Evolutionary conservation across 1,140 invertebrate species (phyloP).

Genomic region (Drosophila tsacasi): DNA sequence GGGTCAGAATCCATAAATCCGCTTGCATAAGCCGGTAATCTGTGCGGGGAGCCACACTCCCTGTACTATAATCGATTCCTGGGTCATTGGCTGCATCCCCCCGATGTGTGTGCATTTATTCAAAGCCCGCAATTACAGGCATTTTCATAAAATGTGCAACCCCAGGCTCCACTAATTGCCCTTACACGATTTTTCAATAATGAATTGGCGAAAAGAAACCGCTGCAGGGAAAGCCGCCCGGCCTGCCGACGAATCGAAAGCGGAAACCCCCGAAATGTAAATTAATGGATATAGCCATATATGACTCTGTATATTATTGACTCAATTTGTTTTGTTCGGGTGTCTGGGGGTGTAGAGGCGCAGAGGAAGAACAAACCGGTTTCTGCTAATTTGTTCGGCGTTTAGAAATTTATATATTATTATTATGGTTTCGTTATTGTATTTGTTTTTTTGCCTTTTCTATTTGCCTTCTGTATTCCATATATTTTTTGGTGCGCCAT

Average conservation of each 20-base stretch:
- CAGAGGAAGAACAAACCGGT: conserved; percentile 60
- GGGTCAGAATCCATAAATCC: conserved; percentile 42
- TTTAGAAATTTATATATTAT: conserved; percentile 48
- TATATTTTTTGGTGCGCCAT: conserved; percentile 66
- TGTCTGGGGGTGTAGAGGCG: conserved; percentile 2
- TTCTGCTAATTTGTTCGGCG: conserved; percentile 53
- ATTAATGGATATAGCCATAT: conserved; percentile 71
- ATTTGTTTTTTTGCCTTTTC: conserved; percentile 17
- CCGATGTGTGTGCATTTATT: conserved; percentile 7
- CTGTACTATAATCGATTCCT: conserved; percentile 36
- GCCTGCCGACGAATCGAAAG: conserved; percentile 39
- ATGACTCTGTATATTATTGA: conserved; percentile 47
- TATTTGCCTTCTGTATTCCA: conserved; percentile 16
- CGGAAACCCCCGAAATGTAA: conserved; percentile 79
- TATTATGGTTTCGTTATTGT: conserved; percentile 31
- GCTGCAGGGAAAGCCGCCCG: conserved; percentile 7
- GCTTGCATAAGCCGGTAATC: conserved; percentile 48
- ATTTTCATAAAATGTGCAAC: conserved; percentile 41
- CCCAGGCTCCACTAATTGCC: conserved; percentile 54
- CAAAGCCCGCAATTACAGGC: conserved; percentile 43
- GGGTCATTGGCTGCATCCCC: conserved; percentile 35
- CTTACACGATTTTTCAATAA: conserved; percentile 76
- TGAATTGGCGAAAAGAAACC: conserved; percentile 58
- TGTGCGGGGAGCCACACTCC: conserved; percentile 11
- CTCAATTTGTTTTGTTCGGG: conserved; percentile 31